Conservation (phyloP, 2,113 vertebrate genomes). For the Poecile atricapillus region DNA sequence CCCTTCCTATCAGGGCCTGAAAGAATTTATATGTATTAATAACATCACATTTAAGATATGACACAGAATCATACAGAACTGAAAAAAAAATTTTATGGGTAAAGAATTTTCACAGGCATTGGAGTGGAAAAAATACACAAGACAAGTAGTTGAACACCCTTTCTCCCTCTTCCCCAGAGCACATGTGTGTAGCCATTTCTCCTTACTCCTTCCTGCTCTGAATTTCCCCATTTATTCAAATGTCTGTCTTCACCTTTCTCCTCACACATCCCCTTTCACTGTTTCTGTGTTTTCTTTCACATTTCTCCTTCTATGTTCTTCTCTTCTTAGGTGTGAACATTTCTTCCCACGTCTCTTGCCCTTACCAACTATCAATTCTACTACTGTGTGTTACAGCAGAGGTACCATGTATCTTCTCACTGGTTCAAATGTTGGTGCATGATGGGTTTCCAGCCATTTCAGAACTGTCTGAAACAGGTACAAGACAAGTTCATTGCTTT, state of each 20-base stretch:
- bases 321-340: background rate
- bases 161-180: background rate
- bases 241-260: background rate
- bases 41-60: background rate
- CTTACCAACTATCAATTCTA: background rate
- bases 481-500: background rate
- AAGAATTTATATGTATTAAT: background rate
- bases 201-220: background rate
- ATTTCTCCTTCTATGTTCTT: background rate
- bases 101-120: background rate
- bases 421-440: background rate
- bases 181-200: background rate
- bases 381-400: background rate
- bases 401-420: rapidly evolving
- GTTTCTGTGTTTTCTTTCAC: background rate
- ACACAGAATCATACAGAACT: background rate
- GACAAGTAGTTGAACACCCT: background rate
- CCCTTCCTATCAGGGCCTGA: conserved; percentile 92
- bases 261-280: background rate
- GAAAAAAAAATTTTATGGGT: background rate
- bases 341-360: background rate
- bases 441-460: background rate
- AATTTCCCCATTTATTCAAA: background rate
- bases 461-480: background rate
- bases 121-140: background rate